Base-by-base conservation (phyloP, 2,797 vertebrate species). In the Bovichtus diacanthus region DNA sequence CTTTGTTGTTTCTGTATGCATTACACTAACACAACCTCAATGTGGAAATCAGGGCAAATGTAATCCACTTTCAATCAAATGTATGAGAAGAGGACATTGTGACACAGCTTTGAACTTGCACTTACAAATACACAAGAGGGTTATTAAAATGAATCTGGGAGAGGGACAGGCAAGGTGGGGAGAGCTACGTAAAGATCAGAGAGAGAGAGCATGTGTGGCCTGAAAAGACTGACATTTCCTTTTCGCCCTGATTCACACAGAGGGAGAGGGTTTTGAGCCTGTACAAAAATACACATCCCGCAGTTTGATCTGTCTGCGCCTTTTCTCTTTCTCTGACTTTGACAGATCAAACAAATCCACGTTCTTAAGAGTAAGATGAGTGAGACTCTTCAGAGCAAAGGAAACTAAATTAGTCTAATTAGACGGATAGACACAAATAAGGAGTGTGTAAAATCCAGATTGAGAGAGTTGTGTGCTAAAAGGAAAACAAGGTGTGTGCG, bases 371-470 rank as follows among this genome's bases (percentile, higher is more conserved):
- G 64, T 31, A 23, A 61, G 68, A 80, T 6, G 25, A 68, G 54
- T 72, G 43, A 62, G 76, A 78, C 60, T 80, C 49, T 78, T 79
- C 39, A 29, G 62, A 43, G 82, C 50, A 78, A 74, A 87, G 63
- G 85, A 89, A 90, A 84, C 69, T 82, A 74, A 85, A 85, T 92
- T 82, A 87, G 84, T 78, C 74, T 80, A 88, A 91, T 92, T 90
- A 89, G 78, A 81, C 21, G 9, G 65, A 81, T 38, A 83, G 68
- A 75, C 46, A 67, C 66, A 84, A 79, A 82, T 65, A 65, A 78
- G 67, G 53, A 72, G 44, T 15, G 2, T 7, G 67, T 21, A 70
- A 64, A 78, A 34, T 58, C 56, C 60, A 47, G 60, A 69, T 1
- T 31, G 70, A 66, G 53, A 21, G 64, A 74, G 63, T 63, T 59